Percentiles rank a stretch among this genome's conserved stretches.
phyloP scores from a whole-genome alignment of 2,888 invertebrate genomes.

The Acronicta leporina region DNA sequence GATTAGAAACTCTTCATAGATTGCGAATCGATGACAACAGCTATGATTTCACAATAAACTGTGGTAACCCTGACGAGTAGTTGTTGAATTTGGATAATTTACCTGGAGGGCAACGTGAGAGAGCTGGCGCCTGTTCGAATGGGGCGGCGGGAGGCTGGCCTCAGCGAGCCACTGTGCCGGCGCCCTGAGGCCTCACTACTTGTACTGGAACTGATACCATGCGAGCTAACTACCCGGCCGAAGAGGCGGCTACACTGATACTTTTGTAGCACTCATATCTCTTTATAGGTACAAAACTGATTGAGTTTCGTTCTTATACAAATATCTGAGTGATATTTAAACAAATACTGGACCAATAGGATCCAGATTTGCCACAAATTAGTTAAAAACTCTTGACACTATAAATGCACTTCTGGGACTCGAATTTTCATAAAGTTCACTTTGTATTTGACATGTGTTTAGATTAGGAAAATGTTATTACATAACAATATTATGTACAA shows the following conservation, averaged over 20 bases:
- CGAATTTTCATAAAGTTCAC: too few relatives aligned
- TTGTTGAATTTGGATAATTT: conserved; percentile 32
- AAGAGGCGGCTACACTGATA: conserved; percentile 43
- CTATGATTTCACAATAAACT: neutral
- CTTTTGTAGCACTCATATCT: neutral
- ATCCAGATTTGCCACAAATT: too few relatives aligned
- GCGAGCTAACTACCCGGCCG: conserved; percentile 61
- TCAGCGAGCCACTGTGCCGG: conserved; percentile 39
- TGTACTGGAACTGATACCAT: conserved; percentile 67
- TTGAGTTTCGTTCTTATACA: too few relatives aligned
- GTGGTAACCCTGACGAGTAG: neutral
- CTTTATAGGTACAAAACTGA: too few relatives aligned
- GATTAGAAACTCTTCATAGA: neutral
- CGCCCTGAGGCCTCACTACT: conserved; percentile 53
- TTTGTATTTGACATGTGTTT: too few relatives aligned
- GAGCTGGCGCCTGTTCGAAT: conserved; percentile 72
- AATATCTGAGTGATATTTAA: too few relatives aligned
- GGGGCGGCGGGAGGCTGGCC: conserved; percentile 70
- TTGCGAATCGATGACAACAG: too few relatives aligned
- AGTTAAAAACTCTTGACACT: too few relatives aligned
- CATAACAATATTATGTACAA: neutral
- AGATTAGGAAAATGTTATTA: too few relatives aligned
- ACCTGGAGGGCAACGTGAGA: conserved; percentile 65
- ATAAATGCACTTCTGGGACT: too few relatives aligned
- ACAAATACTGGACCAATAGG: too few relatives aligned